Evolutionary conservation across 2,113 vertebrate species (phyloP), one percentile per base, ranked within the genome.

Genomic region (Sturnira hondurensis): DNA sequence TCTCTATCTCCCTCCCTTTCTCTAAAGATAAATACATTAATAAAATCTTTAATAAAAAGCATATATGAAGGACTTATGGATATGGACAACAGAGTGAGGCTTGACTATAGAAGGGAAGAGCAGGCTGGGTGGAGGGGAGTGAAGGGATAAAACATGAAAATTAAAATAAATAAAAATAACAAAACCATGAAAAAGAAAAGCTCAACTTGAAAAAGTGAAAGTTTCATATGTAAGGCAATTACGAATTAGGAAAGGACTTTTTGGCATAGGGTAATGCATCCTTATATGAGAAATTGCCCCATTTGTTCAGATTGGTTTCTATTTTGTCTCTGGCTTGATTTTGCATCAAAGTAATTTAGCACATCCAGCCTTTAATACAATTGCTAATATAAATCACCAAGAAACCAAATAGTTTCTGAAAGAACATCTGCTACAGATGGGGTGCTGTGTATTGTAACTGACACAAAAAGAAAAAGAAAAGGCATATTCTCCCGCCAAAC

Each of bases 301-400:
- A 26, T 90, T 97, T 97, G 92, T 91, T 96, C 33, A 96, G 93
- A 96, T 95, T 50, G 16, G 33, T n/a, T 38, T 33, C 81, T 4
- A 70, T 96, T 97, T 94, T 24, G 45, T 81, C 94, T 77, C 22
- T 65, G 83, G 8, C 78, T 97, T 97, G 50, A 90, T 95, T 95
- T 77, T 26, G 56, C 80, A 45, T 77, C 77, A 74, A 88, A 77
- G n/a, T 95, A 96, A 97, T 89, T 41, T 95, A 67, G 31, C 1
- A 68, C 91, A 93, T 89, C 33, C 88, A 87, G 73, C 3, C 15
- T 78, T 47, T 91, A 94, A 86, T 52, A 93, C 20, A 96, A 91
- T 89, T 97, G 61, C 58, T 74, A 92, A 61, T 81, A 54, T 95
- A 97, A 98, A 97, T 96, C 84, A 96, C 17, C 4, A 89, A 52